Evolutionary conservation across 2,888 invertebrate genomes (phyloP).

Genomic region (Caenorhabditis sp.): DNA sequence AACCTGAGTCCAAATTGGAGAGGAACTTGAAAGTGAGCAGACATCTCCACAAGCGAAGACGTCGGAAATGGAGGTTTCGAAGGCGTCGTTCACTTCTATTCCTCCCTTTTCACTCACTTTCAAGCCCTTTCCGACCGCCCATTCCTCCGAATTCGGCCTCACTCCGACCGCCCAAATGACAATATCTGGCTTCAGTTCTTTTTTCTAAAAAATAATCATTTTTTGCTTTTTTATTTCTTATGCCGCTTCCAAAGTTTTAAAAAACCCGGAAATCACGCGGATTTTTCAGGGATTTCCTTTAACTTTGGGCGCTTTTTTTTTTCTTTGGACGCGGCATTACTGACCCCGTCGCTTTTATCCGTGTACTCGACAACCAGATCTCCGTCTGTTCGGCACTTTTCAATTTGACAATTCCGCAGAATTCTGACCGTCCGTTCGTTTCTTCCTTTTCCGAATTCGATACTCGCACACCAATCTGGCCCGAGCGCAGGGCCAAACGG

Average conservation of each 20-base stretch:
- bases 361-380: slow-evolving; percentile 2
- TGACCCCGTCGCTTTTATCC: slow-evolving; percentile 8
- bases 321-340: too few species aligned
- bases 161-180: slow-evolving; percentile 97
- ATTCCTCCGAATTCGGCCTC: slow-evolving; percentile 80
- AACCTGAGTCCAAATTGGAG: slow-evolving; percentile 83
- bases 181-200: slow-evolving; percentile 84
- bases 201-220: slow-evolving; percentile 7
- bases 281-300: too few species aligned
- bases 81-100: slow-evolving; percentile 87
- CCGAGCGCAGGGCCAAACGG: slow-evolving; percentile 91
- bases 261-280: too few species aligned
- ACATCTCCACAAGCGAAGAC: slow-evolving; percentile 97
- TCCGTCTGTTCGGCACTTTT: not conserved
- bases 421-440: slow-evolving; percentile 3
- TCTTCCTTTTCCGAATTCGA: slow-evolving; percentile 49
- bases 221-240: not conserved
- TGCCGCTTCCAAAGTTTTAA: not conserved
- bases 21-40: slow-evolving; percentile 88
- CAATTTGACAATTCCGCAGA: slow-evolving; percentile 17
- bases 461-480: slow-evolving; percentile 88
- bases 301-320: too few species aligned
- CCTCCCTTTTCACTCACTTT: slow-evolving; percentile 85
- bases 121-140: slow-evolving; percentile 57
- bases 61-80: slow-evolving; percentile 87